These are phyloP conservation scores for Solea senegalensis DNA, from an alignment of 2,113 vertebrate species.

Conservation along the genomic window DNA sequence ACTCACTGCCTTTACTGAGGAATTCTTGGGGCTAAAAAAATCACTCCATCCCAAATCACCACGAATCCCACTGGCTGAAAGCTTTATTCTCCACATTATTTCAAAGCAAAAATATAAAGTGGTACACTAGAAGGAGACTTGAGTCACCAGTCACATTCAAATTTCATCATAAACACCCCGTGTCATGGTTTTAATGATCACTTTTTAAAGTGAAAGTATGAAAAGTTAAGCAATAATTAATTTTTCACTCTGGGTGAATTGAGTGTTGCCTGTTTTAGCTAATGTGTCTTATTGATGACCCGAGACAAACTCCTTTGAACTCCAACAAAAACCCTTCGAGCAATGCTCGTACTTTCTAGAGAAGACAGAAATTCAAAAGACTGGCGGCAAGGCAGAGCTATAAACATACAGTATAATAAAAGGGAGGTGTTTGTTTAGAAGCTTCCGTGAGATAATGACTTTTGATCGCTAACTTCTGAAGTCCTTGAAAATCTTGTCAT, in stretches of 20 bases:
- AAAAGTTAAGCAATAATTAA: background rate
- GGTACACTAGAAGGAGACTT: background rate
- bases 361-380: background rate
- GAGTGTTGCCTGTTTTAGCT: background rate
- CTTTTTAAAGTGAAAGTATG: background rate
- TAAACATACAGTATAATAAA: background rate
- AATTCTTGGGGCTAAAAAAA: background rate
- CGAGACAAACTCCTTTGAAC: background rate
- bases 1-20: slow-evolving; percentile 21
- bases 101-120: background rate
- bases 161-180: background rate
- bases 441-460: background rate
- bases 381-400: background rate
- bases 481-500: slow-evolving; percentile 22
- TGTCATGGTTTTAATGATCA: background rate
- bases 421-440: background rate
- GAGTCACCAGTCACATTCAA: background rate
- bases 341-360: background rate
- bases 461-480: background rate
- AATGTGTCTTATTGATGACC: slow-evolving; percentile 2
- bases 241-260: background rate
- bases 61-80: background rate
- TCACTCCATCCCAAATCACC: background rate
- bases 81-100: background rate
- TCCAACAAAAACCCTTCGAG: background rate